Base-by-base conservation (phyloP, 2,888 invertebrate species). In the Nymphalis urticae region DNA sequence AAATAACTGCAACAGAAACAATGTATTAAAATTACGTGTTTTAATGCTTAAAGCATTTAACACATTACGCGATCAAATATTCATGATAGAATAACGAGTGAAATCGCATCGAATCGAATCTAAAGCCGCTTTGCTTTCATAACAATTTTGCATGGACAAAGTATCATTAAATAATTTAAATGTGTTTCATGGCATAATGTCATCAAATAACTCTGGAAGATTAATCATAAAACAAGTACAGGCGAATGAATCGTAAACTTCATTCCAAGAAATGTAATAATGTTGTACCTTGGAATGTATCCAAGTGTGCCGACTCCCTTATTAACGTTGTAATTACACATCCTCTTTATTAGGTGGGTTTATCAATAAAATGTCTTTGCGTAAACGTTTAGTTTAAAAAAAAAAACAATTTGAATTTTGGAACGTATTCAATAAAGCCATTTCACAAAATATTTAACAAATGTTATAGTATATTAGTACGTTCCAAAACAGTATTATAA, bases 231-330 rank as follows among this genome's bases (percentile, higher is more conserved):
- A 58, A 58, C 42, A 58, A 42, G 58, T 8, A 32, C 50, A 54
- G 27, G 54, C 24, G 36, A 58, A 58, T 58, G 36, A 51, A 64
- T 64, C 68, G 60, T 68, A 61, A 64, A 64, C 61, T 54, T 36
- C 9, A 48, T 68, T 54, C 59, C 36, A 27, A 53, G 60, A 60
- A 66, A 42, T 48, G 64, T 64, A 64, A 63, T 54, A 63, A 64
- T 56, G 47, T 64, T 53, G 48, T 47, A 51, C n/a, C 24, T 68
- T 68, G 68, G 68, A 64, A 48, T 21, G 19, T 21, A 6, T 64
- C 68, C 68, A 68, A 68, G 42, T 68, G 54, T 68, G 68, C 64
- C 68, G 53, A 27, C 56, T 54, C 24, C 60, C 53, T 66, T 61
- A 19, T 53, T 66, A 32, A 32, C 24, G 13, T 19, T 36, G 54